A percentile compares a stretch with the other conserved stretches of the same genome.
phyloP scores from a whole-genome alignment of 2,797 vertebrate genomes.

The Chiloscyllium punctatum region DNA sequence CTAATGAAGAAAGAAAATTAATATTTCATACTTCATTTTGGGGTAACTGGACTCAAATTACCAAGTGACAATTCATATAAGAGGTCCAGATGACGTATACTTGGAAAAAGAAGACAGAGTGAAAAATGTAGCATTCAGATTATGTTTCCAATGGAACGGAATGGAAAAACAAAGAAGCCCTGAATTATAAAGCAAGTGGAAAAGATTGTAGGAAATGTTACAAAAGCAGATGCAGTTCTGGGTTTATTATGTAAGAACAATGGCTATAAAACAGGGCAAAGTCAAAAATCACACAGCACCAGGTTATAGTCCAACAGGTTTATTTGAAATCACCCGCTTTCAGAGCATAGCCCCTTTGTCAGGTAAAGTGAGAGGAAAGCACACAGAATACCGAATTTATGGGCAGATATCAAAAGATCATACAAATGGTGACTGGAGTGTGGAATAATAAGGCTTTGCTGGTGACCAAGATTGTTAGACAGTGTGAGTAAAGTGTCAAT shows the following conservation, averaged over 20 bases:
- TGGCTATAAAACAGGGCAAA: background rate
- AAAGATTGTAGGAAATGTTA: background rate
- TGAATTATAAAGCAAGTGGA: background rate
- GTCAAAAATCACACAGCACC: too few species aligned
- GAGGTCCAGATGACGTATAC: background rate
- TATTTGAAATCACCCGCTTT: too few species aligned
- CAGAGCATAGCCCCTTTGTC: too few species aligned
- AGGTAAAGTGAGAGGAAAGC: too few species aligned
- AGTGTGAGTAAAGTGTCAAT: too few species aligned
- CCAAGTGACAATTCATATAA: background rate
- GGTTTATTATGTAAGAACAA: background rate
- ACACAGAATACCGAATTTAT: too few species aligned
- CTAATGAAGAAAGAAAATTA: background rate
- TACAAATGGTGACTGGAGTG: too few species aligned
- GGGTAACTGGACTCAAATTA: background rate
- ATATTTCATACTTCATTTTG: background rate
- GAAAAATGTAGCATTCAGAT: background rate
- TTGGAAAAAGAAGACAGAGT: background rate
- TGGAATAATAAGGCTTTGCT: too few species aligned
- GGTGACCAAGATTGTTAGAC: too few species aligned
- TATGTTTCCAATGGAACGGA: background rate
- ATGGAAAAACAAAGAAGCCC: background rate
- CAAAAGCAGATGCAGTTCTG: background rate
- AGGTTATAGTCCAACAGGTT: too few species aligned
- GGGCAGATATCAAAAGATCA: too few species aligned